Conservation (phyloP, 2,888 invertebrate species). For the Zelleria hepariella region DNA sequence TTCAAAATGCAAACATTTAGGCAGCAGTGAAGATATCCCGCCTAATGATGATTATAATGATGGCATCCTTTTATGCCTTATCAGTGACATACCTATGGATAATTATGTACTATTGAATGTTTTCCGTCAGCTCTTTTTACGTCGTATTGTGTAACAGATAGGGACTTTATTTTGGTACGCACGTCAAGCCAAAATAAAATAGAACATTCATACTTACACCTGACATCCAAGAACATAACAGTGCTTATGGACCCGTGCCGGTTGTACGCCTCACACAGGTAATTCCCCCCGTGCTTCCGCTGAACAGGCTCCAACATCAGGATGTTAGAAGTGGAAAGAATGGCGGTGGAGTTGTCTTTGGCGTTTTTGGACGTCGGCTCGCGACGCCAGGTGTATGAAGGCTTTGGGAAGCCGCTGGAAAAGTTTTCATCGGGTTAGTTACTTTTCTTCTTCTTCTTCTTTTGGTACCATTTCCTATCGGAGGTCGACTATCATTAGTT, state of each 20-base stretch:
- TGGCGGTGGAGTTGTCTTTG: conserved; percentile 41
- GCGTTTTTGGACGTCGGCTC: conserved; percentile 41
- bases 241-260: conserved; percentile 82
- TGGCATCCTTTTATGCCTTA: no score
- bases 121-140: no score
- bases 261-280: conserved; percentile 84
- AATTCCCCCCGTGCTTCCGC: conserved; percentile 81
- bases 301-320: conserved; percentile 75
- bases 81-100: no score
- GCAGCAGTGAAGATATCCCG: no score
- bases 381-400: conserved; percentile 81
- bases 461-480: no score
- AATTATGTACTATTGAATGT: no score
- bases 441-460: not conserved
- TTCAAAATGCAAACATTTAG: not conserved
- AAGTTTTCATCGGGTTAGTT: not conserved
- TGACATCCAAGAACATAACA: conserved; percentile 81
- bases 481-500: no score
- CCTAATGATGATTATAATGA: no score
- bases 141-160: no score
- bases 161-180: no score
- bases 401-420: conserved; percentile 76
- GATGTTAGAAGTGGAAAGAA: conserved; percentile 54
- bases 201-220: conserved; percentile 82
- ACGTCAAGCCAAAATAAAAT: no score